A percentile compares a stretch with the other conserved stretches of the same genome.
phyloP scores from a whole-genome alignment of 92 coral and sea anemone species.

The Porites divaricata region DNA sequence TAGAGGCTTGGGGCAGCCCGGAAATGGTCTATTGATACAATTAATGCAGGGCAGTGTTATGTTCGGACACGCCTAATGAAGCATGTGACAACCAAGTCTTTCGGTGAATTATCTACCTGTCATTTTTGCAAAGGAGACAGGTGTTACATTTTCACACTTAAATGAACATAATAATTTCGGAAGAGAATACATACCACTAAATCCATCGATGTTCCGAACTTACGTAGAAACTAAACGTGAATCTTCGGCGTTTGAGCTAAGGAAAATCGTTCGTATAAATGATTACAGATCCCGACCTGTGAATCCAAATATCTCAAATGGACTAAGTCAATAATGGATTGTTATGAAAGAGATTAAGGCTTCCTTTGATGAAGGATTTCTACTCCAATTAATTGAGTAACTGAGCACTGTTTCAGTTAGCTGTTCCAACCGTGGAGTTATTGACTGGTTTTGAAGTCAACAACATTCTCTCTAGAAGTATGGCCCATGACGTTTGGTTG shows the following conservation, averaged over 20 bases:
- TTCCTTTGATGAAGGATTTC: not conserved
- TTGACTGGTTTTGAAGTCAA: conserved; percentile 19
- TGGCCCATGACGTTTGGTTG: conserved; percentile 55
- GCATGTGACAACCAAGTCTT: conserved; percentile 5
- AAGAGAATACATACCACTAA: conserved; percentile 17
- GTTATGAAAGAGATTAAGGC: no score
- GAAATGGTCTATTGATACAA: no score
- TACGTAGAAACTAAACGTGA: not conserved
- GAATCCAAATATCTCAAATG: no score
- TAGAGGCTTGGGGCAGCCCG: no score
- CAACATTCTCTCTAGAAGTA: conserved; percentile 4
- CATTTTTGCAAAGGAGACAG: not conserved
- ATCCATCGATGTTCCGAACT: not conserved
- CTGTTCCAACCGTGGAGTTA: conserved; percentile 36
- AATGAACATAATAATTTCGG: not conserved
- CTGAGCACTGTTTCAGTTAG: not conserved
- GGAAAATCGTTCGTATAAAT: not conserved
- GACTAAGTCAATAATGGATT: no score
- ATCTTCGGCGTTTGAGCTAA: not conserved
- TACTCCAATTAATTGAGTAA: not conserved
- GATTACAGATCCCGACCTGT: no score
- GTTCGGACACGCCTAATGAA: conserved; percentile 13
- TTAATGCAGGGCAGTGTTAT: not conserved
- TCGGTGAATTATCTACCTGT: conserved; percentile 34
- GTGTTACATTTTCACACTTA: conserved; percentile 6